Conservation (phyloP, 2,888 invertebrate genomes). For the Rhingia rostrata region DNA sequence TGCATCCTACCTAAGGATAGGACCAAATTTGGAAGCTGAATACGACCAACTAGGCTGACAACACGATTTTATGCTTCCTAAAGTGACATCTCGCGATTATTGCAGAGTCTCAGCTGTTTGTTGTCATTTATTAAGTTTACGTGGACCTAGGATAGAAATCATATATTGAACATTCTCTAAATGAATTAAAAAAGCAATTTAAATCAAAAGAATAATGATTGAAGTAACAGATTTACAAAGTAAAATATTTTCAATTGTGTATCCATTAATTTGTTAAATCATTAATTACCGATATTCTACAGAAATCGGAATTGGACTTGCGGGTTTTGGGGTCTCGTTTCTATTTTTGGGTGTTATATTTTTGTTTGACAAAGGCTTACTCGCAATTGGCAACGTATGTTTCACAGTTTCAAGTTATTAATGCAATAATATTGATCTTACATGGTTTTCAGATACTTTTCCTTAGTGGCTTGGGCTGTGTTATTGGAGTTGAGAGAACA, state of each 20-base stretch:
- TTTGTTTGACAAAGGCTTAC: slow-evolving; percentile 97
- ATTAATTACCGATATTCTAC: slow-evolving; percentile 80
- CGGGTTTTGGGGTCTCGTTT: slow-evolving; percentile 97
- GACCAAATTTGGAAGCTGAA: not conserved
- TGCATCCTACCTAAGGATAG: too few relatives aligned
- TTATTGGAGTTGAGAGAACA: slow-evolving; percentile 97
- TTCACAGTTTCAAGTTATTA: slow-evolving; percentile 7
- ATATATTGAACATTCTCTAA: slow-evolving; percentile 11
- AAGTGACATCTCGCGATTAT: slow-evolving; percentile 6
- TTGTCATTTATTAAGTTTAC: slow-evolving; percentile 65
- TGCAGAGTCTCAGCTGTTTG: slow-evolving; percentile 47
- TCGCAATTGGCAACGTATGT: slow-evolving; percentile 99
- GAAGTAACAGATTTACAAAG: slow-evolving; percentile 93
- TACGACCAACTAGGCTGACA: slow-evolving; percentile 4
- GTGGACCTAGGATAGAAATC: slow-evolving; percentile 47
- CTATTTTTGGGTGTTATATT: slow-evolving; percentile 96
- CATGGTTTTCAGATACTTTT: slow-evolving; percentile 93
- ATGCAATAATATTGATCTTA: slow-evolving; percentile 27
- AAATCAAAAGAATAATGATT: slow-evolving; percentile 85
- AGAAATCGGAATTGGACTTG: slow-evolving; percentile 98
- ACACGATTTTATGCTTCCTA: not conserved
- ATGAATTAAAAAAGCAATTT: slow-evolving; percentile 26
- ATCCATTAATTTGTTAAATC: slow-evolving; percentile 9
- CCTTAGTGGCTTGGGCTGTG: slow-evolving; percentile 96
- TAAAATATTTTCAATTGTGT: slow-evolving; percentile 83